A percentile compares a stretch with the other conserved stretches of the same genome.
phyloP scores from a whole-genome alignment of 1,140 invertebrate species.

The Halesus radiatus region DNA sequence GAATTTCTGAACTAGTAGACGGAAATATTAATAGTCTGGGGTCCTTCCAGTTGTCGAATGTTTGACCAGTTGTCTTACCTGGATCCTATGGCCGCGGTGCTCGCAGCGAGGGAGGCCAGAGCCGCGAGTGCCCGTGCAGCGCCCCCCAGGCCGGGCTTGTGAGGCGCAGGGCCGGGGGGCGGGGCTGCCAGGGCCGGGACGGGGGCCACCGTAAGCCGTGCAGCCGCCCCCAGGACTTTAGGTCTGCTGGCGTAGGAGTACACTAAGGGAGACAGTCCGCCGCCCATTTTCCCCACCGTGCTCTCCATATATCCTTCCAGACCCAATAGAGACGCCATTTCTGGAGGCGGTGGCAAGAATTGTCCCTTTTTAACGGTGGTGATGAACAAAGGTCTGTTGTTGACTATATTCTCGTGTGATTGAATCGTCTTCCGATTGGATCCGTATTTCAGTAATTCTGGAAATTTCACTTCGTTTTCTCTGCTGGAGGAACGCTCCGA shows the following conservation, averaged over 20 bases:
- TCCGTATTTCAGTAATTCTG: slow-evolving; percentile 42
- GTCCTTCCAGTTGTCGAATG: too few species aligned
- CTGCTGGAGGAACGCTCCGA: slow-evolving; percentile 52
- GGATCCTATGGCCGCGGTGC: slow-evolving; percentile 42
- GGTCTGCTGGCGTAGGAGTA: slow-evolving; percentile 76
- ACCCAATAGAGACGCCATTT: slow-evolving; percentile 76
- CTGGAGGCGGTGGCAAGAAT: slow-evolving; percentile 82
- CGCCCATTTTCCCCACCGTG: slow-evolving; percentile 57
- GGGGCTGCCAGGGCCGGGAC: slow-evolving; percentile 3
- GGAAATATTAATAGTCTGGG: too few species aligned
- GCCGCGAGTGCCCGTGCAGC: slow-evolving; percentile 45
- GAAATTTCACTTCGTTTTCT: slow-evolving; percentile 53
- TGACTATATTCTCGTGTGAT: slow-evolving; percentile 50
- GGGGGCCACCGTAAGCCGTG: background rate
- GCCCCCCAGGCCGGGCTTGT: background rate
- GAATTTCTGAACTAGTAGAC: too few species aligned
- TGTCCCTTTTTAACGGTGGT: slow-evolving; percentile 84
- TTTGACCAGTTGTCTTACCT: slow-evolving; percentile 16
- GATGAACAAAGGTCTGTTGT: slow-evolving; percentile 75
- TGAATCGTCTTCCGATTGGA: slow-evolving; percentile 41
- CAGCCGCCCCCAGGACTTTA: slow-evolving; percentile 63
- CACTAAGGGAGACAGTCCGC: slow-evolving; percentile 66
- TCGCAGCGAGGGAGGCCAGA: slow-evolving; percentile 46
- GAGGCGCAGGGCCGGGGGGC: background rate
- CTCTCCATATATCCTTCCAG: slow-evolving; percentile 65